phyloP scores from a whole-genome alignment of 2,113 vertebrate genomes.

The Misgurnus anguillicaudatus region DNA sequence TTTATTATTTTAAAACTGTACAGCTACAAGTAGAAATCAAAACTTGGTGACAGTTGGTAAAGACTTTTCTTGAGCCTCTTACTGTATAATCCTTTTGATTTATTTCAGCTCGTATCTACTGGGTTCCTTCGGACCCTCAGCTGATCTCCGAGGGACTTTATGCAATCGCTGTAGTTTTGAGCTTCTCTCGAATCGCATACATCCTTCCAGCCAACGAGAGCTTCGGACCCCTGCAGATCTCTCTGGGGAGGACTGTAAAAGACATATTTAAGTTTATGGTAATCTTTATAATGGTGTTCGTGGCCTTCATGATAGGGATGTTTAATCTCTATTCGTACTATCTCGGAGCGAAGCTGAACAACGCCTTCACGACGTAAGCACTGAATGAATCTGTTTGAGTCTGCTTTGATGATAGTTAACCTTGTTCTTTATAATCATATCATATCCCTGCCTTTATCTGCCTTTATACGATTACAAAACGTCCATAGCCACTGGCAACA shows the following conservation, averaged over 20 bases:
- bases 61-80: too few species aligned
- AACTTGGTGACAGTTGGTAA: too few species aligned
- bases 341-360: slow-evolving; percentile 89
- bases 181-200: slow-evolving; percentile 95
- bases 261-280: slow-evolving; percentile 99
- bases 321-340: slow-evolving; percentile 97
- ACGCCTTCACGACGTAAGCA: slow-evolving; percentile 96
- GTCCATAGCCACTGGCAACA: slow-evolving; percentile 31
- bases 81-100: neutral
- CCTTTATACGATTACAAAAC: slow-evolving; percentile 23
- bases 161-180: slow-evolving; percentile 92
- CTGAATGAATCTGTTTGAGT: neutral
- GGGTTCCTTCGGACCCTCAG: slow-evolving; percentile 93
- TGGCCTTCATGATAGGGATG: slow-evolving; percentile 98
- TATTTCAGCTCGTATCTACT: slow-evolving; percentile 86
- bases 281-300: slow-evolving; percentile 95
- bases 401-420: slow-evolving; percentile 22
- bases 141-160: slow-evolving; percentile 97
- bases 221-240: slow-evolving; percentile 95
- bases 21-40: too few species aligned
- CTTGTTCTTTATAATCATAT: slow-evolving; percentile 5
- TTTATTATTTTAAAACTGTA: too few species aligned
- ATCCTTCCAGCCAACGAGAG: slow-evolving; percentile 95
- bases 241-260: slow-evolving; percentile 92
- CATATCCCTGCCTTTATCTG: neutral